Percentiles rank a stretch among this genome's conserved stretches.
Evolutionary conservation across 2,888 invertebrate genomes (phyloP).

Genomic region (Odontocolon sp.): DNA sequence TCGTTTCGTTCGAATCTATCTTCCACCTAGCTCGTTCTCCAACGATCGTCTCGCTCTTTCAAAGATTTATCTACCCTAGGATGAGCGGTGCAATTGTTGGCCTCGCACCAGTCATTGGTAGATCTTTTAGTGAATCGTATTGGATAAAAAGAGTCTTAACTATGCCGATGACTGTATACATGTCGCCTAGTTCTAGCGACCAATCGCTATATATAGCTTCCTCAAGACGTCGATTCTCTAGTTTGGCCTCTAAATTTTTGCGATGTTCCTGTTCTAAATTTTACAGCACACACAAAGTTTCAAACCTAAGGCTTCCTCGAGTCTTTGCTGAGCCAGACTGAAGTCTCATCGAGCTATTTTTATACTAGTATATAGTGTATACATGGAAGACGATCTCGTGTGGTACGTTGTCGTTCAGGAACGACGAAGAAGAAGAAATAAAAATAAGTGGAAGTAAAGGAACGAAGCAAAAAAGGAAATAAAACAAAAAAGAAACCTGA

Average conservation of each 20-base stretch:
- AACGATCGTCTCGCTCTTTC: neutral
- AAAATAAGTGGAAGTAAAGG: neutral
- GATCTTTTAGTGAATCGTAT: too few species aligned
- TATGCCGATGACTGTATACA: too few species aligned
- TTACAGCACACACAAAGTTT: neutral
- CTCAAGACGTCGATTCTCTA: slow-evolving; percentile 11
- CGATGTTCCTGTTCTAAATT: slow-evolving; percentile 9
- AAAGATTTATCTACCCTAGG: neutral
- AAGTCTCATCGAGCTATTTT: slow-evolving; percentile 27
- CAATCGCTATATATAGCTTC: too few species aligned
- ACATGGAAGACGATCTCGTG: neutral
- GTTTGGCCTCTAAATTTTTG: slow-evolving; percentile 17
- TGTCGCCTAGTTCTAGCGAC: too few species aligned
- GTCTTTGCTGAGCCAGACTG: slow-evolving; percentile 43
- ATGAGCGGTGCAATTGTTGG: too few species aligned
- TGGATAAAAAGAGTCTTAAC: too few species aligned
- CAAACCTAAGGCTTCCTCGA: neutral
- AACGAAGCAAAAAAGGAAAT: neutral
- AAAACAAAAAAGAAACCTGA: slow-evolving; percentile 4
- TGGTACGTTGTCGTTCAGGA: neutral
- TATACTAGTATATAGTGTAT: neutral
- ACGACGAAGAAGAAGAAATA: slow-evolving; percentile 12
- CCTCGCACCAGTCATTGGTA: too few species aligned
- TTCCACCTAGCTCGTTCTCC: neutral
- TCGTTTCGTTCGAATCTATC: slow-evolving; percentile 18